Conservation (phyloP, 2,113 vertebrate genomes). For the Cochlearius cochlearius region DNA sequence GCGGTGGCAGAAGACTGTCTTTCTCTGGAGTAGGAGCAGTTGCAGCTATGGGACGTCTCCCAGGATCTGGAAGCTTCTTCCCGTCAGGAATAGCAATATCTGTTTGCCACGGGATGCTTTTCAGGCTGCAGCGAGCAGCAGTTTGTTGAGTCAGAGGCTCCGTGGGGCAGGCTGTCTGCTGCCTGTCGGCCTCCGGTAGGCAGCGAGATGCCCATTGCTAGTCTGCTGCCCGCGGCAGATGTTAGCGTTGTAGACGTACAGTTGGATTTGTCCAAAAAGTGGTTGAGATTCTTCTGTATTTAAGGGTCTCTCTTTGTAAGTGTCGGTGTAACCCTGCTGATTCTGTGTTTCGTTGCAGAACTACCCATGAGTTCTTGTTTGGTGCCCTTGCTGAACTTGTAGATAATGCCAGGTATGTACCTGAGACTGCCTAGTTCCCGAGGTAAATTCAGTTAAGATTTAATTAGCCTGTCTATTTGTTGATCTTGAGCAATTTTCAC, state of each 20-base stretch:
- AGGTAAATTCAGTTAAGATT: not conserved
- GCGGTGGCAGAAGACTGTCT: not conserved
- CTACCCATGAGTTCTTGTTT: slow-evolving; percentile 98
- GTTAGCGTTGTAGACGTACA: rapidly evolving
- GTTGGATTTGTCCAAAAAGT: not conserved
- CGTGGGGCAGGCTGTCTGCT: not conserved
- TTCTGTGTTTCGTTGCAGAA: slow-evolving; percentile 79
- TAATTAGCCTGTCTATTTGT: not conserved
- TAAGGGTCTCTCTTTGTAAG: not conserved
- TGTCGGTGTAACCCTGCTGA: slow-evolving; percentile 6
- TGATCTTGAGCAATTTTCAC: not conserved
- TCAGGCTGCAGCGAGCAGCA: not conserved
- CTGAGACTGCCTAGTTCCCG: not conserved
- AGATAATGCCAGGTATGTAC: slow-evolving; percentile 95
- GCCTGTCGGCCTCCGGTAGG: not conserved
- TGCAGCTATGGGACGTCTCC: not conserved
- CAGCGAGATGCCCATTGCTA: rapidly evolving
- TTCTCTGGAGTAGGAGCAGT: not conserved
- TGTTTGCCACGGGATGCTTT: rapidly evolving
- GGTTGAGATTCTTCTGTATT: not conserved
- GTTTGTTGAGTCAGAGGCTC: not conserved
- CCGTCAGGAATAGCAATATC: not conserved
- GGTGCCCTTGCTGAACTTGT: slow-evolving; percentile 97
- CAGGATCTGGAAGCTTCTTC: not conserved
- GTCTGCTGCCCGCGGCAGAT: not conserved